Conservation (phyloP, 1,140 invertebrate species). For the Pentalonia nigronervosa region DNA sequence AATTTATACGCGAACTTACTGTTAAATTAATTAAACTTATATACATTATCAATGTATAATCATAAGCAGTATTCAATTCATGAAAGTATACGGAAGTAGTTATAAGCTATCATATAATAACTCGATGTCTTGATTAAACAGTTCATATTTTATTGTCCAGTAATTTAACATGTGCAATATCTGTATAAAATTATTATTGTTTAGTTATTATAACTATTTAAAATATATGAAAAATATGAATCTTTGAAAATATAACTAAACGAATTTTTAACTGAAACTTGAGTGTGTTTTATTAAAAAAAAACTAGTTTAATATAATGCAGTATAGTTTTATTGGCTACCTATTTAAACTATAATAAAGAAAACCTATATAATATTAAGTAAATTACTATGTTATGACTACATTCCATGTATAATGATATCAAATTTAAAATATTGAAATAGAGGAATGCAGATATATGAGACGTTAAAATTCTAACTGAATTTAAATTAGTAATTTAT, state of each 20-base stretch:
- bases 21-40: too few relatives aligned
- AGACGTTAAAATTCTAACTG: too few relatives aligned
- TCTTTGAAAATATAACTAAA: background rate
- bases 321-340: background rate
- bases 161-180: background rate
- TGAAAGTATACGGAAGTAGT: too few relatives aligned
- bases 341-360: background rate
- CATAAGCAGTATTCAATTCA: too few relatives aligned
- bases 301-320: background rate
- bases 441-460: too few relatives aligned
- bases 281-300: background rate
- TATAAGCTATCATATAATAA: background rate
- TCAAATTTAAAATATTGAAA: too few relatives aligned
- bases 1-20: background rate
- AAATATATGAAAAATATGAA: background rate
- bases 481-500: too few relatives aligned
- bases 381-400: too few relatives aligned
- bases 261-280: background rate
- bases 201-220: background rate
- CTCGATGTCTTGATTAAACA: background rate
- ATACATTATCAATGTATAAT: too few relatives aligned
- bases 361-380: too few relatives aligned
- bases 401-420: too few relatives aligned
- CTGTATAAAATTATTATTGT: background rate
- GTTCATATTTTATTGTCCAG: background rate